phyloP scores from a whole-genome alignment of 64 coral and sea anemone species.

The Acropora yongei region DNA sequence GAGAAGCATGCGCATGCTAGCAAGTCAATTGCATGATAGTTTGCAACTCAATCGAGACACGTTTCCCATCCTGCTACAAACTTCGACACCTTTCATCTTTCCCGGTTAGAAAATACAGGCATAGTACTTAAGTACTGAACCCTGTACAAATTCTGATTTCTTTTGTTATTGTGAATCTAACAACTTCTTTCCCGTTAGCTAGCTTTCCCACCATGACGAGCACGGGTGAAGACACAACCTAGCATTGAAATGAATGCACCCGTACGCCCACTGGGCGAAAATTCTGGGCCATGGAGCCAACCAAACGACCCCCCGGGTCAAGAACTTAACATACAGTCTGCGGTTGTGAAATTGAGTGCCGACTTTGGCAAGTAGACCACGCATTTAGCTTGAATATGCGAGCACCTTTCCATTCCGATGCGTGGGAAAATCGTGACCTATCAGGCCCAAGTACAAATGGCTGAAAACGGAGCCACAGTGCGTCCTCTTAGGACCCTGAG shows the following conservation, averaged over 20 bases:
- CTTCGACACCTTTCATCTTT: background rate
- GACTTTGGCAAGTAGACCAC: background rate
- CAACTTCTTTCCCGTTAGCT: background rate
- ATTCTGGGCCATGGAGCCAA: background rate
- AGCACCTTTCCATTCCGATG: slow-evolving; percentile 1
- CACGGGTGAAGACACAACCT: slow-evolving; percentile 4
- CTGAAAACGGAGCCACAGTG: slow-evolving; percentile 4
- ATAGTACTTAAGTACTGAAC: background rate
- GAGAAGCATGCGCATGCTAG: slow-evolving; percentile 10
- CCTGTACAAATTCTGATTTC: background rate
- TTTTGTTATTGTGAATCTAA: background rate
- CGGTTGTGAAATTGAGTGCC: no score
- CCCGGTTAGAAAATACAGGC: background rate
- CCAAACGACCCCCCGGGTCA: slow-evolving; percentile 20
- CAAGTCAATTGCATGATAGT: slow-evolving; percentile 13
- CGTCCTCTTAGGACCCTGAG: background rate
- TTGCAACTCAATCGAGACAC: background rate
- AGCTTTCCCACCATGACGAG: background rate
- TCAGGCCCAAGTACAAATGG: background rate
- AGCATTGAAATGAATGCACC: background rate
- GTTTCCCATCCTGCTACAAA: background rate
- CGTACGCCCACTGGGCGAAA: background rate
- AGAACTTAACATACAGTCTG: slow-evolving; percentile 4
- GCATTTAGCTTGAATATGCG: slow-evolving; percentile 16
- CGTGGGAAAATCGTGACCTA: background rate